Base-by-base conservation (phyloP, 2,797 vertebrate species). In the Poeciliopsis presidionis region DNA sequence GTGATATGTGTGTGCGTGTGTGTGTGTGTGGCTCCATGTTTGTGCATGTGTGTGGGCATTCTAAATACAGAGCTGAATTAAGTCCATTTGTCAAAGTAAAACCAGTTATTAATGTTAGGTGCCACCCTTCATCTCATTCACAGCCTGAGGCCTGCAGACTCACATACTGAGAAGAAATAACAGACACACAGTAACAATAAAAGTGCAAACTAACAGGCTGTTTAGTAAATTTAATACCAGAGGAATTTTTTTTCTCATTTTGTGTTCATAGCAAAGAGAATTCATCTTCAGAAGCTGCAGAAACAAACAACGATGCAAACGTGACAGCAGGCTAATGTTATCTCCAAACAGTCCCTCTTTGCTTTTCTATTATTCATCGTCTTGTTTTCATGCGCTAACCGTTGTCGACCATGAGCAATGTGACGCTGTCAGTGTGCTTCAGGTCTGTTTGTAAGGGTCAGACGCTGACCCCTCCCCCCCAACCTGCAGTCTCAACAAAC, bases 341-440 rank as follows among this genome's bases (percentile, higher is more conserved):
- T 79, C 76, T 79, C 78, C 46, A 76, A 89, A 89, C 81, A 46
- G 89, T 87, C 75, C 69, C 74, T 81, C 46, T 87, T 36, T 85
- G 82, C 81, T 84, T 82, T 80, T 91, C 75, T 87, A 84, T 92
- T 91, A 91, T 91, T 93, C 79, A 91, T 91, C 69, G 45, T 77
- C 77, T 75, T 83, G 87, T 86, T 89, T 90, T 90, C 18, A 70
- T 80, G 85, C 80, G 43, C 85, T 86, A 75, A 65, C 76, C 1
- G 61, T 83, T 87, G 84, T 84, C 80, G 84, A 81, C 73, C 39
- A 72, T 14, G 12, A 70, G 25, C 81, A 46, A 61, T 45, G 43
- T 47, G 59, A 80, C 33, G 81, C 83, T 75, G 79, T 86, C 82
- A 51, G 57, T 33, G 72, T 51, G 80, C 89, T 84, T 81, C 69